Conservation (phyloP, 2,888 invertebrate species). For the Rambutsinella grinnellia region DNA sequence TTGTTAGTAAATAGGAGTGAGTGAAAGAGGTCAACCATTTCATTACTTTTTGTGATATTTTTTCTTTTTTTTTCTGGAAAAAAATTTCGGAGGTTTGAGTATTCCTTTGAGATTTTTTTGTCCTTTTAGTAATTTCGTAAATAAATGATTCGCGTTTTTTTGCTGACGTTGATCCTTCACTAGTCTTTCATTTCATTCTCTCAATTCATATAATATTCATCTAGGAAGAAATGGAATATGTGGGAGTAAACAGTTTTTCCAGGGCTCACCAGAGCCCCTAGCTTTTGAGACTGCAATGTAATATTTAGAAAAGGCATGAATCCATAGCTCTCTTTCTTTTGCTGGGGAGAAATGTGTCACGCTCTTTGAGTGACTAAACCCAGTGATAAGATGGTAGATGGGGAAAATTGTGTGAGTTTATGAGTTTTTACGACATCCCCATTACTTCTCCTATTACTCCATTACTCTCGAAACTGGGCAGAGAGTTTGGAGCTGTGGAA, state of each 20-base stretch:
- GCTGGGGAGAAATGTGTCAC: slow-evolving; percentile 45
- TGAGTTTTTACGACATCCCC: slow-evolving; percentile 53
- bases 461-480: slow-evolving; percentile 4
- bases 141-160: slow-evolving; percentile 32
- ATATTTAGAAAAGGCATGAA: slow-evolving; percentile 28
- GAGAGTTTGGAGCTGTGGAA: neutral
- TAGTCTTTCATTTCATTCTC: slow-evolving; percentile 38
- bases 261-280: too few species aligned
- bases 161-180: slow-evolving; percentile 45
- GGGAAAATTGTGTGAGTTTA: slow-evolving; percentile 44
- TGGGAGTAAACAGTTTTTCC: too few species aligned
- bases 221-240: too few species aligned
- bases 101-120: too few species aligned
- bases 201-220: slow-evolving; percentile 9
- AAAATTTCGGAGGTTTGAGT: too few species aligned
- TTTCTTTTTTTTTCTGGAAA: too few species aligned
- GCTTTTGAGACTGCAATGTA: too few species aligned
- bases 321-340: slow-evolving; percentile 38
- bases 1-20: too few species aligned
- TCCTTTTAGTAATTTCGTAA: too few species aligned
- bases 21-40: too few species aligned
- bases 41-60: too few species aligned
- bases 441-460: slow-evolving; percentile 27
- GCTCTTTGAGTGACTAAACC: slow-evolving; percentile 46
- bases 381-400: slow-evolving; percentile 30